Evolutionary conservation across 2,113 vertebrate genomes (phyloP).

Genomic region (Furnarius figulus): DNA sequence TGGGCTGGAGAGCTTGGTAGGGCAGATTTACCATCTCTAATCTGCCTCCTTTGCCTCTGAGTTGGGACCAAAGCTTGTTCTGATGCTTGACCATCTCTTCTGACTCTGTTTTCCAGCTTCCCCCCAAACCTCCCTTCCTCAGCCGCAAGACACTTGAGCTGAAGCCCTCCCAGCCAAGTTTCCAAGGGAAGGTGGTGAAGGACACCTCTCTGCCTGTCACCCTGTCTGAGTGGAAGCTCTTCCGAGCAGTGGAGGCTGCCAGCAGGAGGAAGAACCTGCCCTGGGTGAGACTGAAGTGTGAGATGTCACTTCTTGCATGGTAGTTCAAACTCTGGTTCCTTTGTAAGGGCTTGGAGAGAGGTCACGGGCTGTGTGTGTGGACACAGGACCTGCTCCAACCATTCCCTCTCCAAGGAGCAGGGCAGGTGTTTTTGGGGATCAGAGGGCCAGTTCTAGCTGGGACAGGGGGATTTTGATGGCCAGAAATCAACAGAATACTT

Average conservation of each 20-base stretch:
- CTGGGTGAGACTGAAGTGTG: conserved; percentile 58
- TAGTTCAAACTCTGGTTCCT: neutral
- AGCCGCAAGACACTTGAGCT: conserved; percentile 72
- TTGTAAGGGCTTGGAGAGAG: neutral
- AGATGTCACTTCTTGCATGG: neutral
- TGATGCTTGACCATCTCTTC: neutral
- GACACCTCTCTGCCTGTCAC: conserved; percentile 78
- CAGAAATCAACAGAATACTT: neutral
- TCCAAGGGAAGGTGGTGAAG: conserved; percentile 67
- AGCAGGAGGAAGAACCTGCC: conserved; percentile 76
- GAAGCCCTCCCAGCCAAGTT: conserved; percentile 62
- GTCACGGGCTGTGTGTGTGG: neutral
- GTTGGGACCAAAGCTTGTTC: neutral
- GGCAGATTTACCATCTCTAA: neutral
- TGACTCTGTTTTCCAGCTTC: conserved; percentile 71
- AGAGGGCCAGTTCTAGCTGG: neutral
- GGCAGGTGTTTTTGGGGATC: neutral
- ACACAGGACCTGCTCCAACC: neutral
- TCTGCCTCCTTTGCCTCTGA: neutral
- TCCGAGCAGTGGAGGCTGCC: conserved; percentile 70
- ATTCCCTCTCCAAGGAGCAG: neutral
- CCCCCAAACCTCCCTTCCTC: conserved; percentile 83
- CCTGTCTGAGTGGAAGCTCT: conserved; percentile 79
- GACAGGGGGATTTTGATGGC: neutral
- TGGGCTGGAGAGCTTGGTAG: neutral